Percentiles rank a stretch among this genome's conserved stretches.
Conservation (phyloP, 2,888 invertebrate genomes). For the Frankliniella fusca region DNA sequence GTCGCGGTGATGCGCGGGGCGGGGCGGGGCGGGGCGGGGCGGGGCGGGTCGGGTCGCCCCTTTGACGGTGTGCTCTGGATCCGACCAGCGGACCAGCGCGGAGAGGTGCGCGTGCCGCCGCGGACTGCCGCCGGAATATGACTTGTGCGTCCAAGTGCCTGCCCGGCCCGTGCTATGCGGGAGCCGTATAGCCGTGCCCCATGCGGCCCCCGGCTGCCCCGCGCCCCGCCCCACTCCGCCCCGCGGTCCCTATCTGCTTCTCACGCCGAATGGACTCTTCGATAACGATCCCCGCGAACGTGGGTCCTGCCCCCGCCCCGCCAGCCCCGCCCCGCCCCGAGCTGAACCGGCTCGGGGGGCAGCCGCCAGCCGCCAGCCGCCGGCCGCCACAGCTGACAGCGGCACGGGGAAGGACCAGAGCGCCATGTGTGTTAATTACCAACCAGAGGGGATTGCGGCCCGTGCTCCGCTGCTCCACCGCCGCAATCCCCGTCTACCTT, state of each 20-base stretch:
- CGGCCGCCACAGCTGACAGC: conserved; percentile 41
- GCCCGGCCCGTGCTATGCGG: background rate
- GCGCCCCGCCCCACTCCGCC: conserved; percentile 40
- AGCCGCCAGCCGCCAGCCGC: conserved; percentile 42
- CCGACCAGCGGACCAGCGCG: background rate
- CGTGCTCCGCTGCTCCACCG: no score
- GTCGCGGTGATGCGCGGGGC: background rate
- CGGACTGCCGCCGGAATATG: background rate
- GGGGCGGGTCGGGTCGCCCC: background rate
- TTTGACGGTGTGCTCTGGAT: no score
- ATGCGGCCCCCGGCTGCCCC: background rate
- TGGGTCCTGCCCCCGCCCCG: conserved; percentile 91
- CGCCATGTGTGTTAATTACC: no score
- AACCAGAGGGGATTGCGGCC: no score
- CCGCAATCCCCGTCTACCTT: no score
- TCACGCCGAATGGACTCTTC: background rate
- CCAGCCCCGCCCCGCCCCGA: conserved; percentile 84
- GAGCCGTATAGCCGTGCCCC: background rate
- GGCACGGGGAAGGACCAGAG: conserved; percentile 27
- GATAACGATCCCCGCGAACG: conserved; percentile 55
- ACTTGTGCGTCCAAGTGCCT: no score
- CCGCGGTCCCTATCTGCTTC: background rate
- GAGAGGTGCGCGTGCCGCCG: background rate
- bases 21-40: background rate
- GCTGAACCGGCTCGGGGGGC: conserved; percentile 48